Base-by-base conservation (phyloP, 2,888 invertebrate genomes). In the Cyclophora punctaria region DNA sequence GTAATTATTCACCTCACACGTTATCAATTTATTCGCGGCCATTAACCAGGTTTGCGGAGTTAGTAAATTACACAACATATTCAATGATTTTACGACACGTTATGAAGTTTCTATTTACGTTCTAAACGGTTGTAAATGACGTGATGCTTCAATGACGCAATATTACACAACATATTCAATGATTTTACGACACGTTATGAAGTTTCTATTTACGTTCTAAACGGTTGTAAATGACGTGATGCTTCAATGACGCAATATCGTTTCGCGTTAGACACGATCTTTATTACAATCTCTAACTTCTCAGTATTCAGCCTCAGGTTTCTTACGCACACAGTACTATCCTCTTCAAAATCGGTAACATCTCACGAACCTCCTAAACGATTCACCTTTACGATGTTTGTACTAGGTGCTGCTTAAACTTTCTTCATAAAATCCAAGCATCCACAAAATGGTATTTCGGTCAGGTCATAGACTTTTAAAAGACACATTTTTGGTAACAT, bases 41-140 rank as follows among this genome's bases (percentile, higher is more conserved):
- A 37, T 37, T 37, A 37, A 37, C 4, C 37, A 37, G 5, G 37
- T 5, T 37, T 5, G 2, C 4, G 37, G 37, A 20, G 20, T 20
- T 20, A 43, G 20, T 49, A 48, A 52, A 49, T 49, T 55, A 57
- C 53, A 43, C 48, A 48, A 58, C 49, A 51, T 54, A 46, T 54
- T 55, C 45, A 60, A 55, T 55, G 55, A 57, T 49, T 58, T 59
- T 51, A 60, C 55, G 57, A 53, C 55, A 51, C 54, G 57, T 68
- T 65, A 62, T 58, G 62, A 67, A 65, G 62, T 67, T 68, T 63
- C 59, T 59, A 67, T 63, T 63, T 57, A 56, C 53, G 55, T 56
- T 49, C 51, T 47, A 49, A 52, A 52, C 48, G 48, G 49, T 52
- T 57, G 52, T 55, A 55, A 52, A 55, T 63, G 58, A 60, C 57